phyloP scores from a whole-genome alignment of 2,113 vertebrate species.

The Rousettus leschenaultii region DNA sequence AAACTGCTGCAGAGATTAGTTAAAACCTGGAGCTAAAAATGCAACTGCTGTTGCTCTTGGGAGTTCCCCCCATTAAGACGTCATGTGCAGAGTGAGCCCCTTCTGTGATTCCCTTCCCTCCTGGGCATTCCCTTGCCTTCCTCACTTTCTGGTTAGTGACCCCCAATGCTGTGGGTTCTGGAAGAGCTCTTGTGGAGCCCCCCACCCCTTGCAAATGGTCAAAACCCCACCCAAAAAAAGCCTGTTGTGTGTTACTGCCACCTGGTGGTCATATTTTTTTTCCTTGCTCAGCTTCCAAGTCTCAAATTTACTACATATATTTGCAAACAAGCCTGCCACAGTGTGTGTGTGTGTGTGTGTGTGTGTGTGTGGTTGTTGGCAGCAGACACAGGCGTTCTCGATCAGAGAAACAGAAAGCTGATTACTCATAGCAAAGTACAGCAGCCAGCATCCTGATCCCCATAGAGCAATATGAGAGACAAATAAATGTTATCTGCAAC shows the following conservation, averaged over 20 bases:
- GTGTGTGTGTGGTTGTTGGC: background rate
- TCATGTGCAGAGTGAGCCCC: background rate
- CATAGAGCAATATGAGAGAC: background rate
- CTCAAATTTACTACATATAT: background rate
- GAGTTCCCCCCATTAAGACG: background rate
- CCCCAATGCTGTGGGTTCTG: background rate
- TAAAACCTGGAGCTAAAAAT: background rate
- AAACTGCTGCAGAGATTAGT: background rate
- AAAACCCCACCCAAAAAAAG: background rate
- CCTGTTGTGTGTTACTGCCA: background rate
- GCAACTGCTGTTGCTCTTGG: background rate
- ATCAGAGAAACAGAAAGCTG: background rate
- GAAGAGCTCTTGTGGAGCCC: background rate
- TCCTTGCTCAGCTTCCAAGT: background rate
- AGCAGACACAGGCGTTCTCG: background rate
- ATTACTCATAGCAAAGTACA: background rate
- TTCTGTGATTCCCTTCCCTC: background rate
- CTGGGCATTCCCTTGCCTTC: background rate
- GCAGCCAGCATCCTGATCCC: background rate
- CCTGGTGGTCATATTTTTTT: background rate
- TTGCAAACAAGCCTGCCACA: background rate
- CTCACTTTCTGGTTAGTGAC: background rate
- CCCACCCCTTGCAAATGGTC: background rate
- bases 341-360: background rate
- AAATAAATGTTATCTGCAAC: background rate